These are phyloP conservation scores for Xenops minutus DNA, from an alignment of 2,797 vertebrate genomes.

Conservation along the genomic window DNA sequence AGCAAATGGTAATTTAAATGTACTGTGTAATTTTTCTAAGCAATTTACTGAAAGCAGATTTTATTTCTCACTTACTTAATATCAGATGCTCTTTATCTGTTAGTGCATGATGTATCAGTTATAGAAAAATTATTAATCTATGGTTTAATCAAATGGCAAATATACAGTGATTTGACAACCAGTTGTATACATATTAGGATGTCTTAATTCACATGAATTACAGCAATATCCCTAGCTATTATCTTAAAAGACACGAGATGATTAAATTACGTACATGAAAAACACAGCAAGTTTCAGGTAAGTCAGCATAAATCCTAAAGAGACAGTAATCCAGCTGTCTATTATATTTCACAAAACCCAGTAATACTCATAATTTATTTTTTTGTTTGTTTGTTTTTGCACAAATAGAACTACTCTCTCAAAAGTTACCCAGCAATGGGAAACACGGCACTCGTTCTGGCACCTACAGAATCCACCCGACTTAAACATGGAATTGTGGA, in stretches of 20 bases:
- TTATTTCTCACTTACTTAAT: conserved; percentile 81
- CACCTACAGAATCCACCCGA: neutral
- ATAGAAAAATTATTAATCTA: conserved; percentile 81
- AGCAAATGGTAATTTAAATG: conserved; percentile 90
- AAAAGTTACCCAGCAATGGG: neutral
- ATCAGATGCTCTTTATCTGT: conserved; percentile 84
- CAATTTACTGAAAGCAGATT: conserved; percentile 84
- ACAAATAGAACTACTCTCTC: neutral
- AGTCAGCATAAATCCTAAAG: conserved; percentile 50
- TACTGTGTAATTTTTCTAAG: conserved; percentile 83
- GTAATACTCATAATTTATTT: conserved; percentile 13
- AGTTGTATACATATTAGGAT: conserved; percentile 44
- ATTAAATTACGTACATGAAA: conserved; percentile 59
- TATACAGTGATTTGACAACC: conserved; percentile 54
- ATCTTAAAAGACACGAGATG: conserved; percentile 49
- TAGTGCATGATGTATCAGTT: conserved; percentile 75
- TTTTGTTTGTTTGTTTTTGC: neutral
- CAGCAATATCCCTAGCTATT: conserved; percentile 53
- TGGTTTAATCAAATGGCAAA: conserved; percentile 74
- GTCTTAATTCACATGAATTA: conserved; percentile 63
- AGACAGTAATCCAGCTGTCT: conserved; percentile 42
- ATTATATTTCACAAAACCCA: conserved; percentile 41
- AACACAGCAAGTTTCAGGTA: conserved; percentile 39
- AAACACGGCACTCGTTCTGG: neutral
- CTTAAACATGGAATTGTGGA: neutral